Percentiles rank a stretch among this genome's conserved stretches.
These are phyloP conservation scores for Pontoporia blainvillei DNA, from an alignment of 2,113 vertebrate species.

Conservation along the genomic window DNA sequence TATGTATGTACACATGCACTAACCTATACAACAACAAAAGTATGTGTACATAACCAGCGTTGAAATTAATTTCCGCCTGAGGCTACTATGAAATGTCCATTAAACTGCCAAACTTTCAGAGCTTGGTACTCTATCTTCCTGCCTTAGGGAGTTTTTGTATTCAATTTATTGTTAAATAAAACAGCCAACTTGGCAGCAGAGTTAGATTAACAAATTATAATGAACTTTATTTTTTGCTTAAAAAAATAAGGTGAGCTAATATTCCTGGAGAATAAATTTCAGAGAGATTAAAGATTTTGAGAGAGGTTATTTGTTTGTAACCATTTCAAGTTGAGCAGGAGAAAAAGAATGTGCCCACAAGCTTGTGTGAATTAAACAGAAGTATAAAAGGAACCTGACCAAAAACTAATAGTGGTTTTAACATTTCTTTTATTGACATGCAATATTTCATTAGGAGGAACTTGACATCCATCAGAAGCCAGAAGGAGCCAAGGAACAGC, in stretches of 20 bases:
- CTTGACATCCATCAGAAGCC: slow-evolving; percentile 47
- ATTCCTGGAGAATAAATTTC: slow-evolving; percentile 71
- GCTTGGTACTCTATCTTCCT: slow-evolving; percentile 70
- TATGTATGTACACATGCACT: not conserved
- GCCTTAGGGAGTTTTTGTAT: slow-evolving; percentile 77
- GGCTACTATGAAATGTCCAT: slow-evolving; percentile 78
- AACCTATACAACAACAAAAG: slow-evolving; percentile 25
- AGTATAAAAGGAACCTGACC: slow-evolving; percentile 53
- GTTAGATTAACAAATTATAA: slow-evolving; percentile 79
- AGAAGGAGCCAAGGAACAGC: slow-evolving; percentile 43
- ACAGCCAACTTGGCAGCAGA: slow-evolving; percentile 73
- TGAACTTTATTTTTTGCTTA: slow-evolving; percentile 32
- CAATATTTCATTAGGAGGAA: slow-evolving; percentile 68
- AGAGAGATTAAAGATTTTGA: slow-evolving; percentile 55
- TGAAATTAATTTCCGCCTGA: slow-evolving; percentile 74
- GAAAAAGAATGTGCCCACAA: not conserved
- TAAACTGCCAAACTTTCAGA: slow-evolving; percentile 76
- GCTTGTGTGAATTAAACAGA: slow-evolving; percentile 59
- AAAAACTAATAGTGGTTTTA: slow-evolving; percentile 60
- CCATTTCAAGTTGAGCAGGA: slow-evolving; percentile 48
- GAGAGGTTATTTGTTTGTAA: slow-evolving; percentile 63
- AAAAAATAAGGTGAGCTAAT: slow-evolving; percentile 70
- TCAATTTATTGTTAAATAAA: slow-evolving; percentile 82
- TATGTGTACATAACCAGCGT: slow-evolving; percentile 51
- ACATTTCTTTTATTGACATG: slow-evolving; percentile 71